Evolutionary conservation across 2,797 vertebrate genomes (phyloP).

Genomic region (Urocyon cinereoargenteus): DNA sequence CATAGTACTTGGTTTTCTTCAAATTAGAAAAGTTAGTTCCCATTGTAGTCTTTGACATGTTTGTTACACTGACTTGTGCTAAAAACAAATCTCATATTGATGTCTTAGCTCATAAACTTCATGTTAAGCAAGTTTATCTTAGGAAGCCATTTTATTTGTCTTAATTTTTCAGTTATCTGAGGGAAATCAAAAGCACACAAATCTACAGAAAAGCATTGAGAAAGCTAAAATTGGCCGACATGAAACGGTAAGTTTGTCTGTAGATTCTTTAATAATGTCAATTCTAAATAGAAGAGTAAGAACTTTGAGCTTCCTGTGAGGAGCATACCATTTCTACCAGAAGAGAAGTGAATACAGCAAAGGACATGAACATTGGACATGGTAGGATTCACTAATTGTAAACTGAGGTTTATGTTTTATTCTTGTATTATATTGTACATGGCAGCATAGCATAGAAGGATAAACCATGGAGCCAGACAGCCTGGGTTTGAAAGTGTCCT

Average conservation of each 20-base stretch:
- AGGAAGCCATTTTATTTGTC: slow-evolving; percentile 69
- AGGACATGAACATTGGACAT: background rate
- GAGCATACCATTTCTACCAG: background rate
- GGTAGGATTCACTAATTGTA: background rate
- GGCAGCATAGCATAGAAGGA: background rate
- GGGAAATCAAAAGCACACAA: slow-evolving; percentile 90
- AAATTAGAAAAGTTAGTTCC: background rate
- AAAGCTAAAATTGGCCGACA: slow-evolving; percentile 95
- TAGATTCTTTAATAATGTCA: background rate
- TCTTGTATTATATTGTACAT: background rate
- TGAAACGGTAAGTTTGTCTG: slow-evolving; percentile 91
- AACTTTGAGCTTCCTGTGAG: background rate
- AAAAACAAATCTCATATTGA: slow-evolving; percentile 27
- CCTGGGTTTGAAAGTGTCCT: slow-evolving; percentile 21
- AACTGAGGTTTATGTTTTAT: background rate
- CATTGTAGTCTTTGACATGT: slow-evolving; percentile 14
- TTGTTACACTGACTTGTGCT: background rate
- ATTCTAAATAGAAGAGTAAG: background rate
- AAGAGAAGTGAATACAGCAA: background rate
- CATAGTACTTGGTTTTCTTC: slow-evolving; percentile 8
- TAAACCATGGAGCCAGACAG: background rate
- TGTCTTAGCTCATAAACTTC: background rate
- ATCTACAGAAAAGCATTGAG: slow-evolving; percentile 90
- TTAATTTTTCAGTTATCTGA: slow-evolving; percentile 90
- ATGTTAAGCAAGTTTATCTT: slow-evolving; percentile 22